A percentile compares a stretch with the other conserved stretches of the same genome.
Conservation (phyloP, 1,140 invertebrate species). For the Streblospio benedicti region DNA sequence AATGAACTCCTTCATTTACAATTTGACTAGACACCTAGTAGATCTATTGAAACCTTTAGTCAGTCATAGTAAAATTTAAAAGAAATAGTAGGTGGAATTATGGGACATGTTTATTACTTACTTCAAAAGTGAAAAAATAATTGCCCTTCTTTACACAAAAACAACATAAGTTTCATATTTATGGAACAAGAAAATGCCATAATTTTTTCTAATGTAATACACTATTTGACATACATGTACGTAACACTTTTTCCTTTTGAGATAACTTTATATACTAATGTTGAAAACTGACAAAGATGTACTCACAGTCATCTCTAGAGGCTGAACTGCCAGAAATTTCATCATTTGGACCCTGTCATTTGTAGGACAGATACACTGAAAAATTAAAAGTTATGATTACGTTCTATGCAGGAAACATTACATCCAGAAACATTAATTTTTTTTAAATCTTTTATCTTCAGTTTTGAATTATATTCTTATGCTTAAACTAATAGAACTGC, state of each 20-base stretch:
- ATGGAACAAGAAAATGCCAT: background rate
- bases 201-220: background rate
- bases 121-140: no score
- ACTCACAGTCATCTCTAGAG: constrained; percentile 28
- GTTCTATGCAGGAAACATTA: background rate
- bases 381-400: background rate
- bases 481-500: background rate
- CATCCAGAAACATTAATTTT: background rate
- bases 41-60: no score
- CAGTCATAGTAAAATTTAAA: no score
- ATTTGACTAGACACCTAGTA: no score
- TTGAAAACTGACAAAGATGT: background rate
- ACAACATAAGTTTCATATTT: no score
- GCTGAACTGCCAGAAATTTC: constrained; percentile 25
- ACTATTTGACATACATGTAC: background rate
- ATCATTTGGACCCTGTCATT: constrained; percentile 24
- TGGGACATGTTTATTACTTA: no score
- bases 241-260: background rate
- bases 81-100: no score
- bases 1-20: no score
- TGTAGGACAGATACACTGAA: constrained; percentile 33
- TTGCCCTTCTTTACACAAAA: no score
- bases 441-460: background rate
- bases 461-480: background rate
- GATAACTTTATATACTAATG: background rate